These are phyloP conservation scores for Hippocampus abdominalis DNA, from an alignment of 2,113 vertebrate species.

Conservation along the genomic window DNA sequence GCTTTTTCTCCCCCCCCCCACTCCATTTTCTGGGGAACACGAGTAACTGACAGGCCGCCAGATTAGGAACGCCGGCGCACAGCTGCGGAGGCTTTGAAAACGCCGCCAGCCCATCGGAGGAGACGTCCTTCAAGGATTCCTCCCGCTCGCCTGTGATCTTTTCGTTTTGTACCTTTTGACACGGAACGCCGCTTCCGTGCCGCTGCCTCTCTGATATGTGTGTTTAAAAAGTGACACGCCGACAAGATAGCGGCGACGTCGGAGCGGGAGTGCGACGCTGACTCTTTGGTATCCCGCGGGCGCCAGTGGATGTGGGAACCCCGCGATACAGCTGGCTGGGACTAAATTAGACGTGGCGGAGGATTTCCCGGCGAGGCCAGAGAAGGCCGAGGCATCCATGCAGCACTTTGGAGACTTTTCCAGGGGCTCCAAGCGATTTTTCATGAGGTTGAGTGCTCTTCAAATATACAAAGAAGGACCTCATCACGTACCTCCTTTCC, in stretches of 20 bases:
- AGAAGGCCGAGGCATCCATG: background rate
- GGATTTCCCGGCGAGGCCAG: constrained; percentile 17
- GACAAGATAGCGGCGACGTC: constrained; percentile 30
- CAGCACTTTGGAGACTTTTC: background rate
- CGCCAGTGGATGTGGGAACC: constrained; percentile 23
- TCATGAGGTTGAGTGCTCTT: background rate
- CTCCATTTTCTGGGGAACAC: constrained; percentile 58
- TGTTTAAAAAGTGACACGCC: constrained; percentile 73
- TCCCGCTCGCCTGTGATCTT: constrained; percentile 79
- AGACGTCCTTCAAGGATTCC: constrained; percentile 81
- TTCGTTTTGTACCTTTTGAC: constrained; percentile 83
- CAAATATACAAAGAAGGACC: background rate
- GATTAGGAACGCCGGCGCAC: constrained; percentile 66
- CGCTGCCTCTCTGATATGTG: constrained; percentile 71
- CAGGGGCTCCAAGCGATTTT: background rate
- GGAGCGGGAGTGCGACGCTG: constrained; percentile 63
- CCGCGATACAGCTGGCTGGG: constrained; percentile 25
- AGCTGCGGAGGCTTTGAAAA: constrained; percentile 67
- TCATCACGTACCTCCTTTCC: background rate
- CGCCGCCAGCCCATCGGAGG: constrained; percentile 74
- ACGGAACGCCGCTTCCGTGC: constrained; percentile 82
- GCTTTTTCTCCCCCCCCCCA: constrained; percentile 4
- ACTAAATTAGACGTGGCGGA: constrained; percentile 36
- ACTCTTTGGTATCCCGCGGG: constrained; percentile 53
- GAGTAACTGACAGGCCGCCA: constrained; percentile 72